A percentile compares a stretch with the other conserved stretches of the same genome.
phyloP scores from a whole-genome alignment of 2,888 invertebrate species.

The Coecobrya sp. region DNA sequence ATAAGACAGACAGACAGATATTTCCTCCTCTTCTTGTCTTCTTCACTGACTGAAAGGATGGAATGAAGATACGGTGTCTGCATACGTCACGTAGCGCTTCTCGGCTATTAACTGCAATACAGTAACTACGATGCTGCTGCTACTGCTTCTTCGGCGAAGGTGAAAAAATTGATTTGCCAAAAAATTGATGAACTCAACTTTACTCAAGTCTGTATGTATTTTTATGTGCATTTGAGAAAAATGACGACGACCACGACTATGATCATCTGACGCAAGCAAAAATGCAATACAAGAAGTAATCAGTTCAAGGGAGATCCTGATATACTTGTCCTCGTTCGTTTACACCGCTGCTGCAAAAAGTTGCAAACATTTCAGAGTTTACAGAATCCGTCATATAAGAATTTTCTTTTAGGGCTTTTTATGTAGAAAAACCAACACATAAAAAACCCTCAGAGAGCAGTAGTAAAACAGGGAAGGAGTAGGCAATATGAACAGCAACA shows the following conservation, averaged over 20 bases:
- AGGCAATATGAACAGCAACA: neutral
- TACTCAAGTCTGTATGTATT: neutral
- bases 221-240: neutral
- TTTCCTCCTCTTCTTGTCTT: neutral
- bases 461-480: neutral
- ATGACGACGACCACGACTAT: neutral
- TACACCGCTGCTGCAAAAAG: constrained; percentile 24
- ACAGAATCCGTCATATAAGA: neutral
- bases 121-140: too few relatives aligned
- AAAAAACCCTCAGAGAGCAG: too few relatives aligned
- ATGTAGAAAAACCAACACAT: neutral
- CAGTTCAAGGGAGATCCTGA: constrained; percentile 65
- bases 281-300: constrained; percentile 35
- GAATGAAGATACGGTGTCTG: neutral
- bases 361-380: constrained; percentile 14
- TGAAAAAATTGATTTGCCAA: constrained; percentile 29
- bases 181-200: constrained; percentile 42
- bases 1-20: neutral
- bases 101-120: too few relatives aligned
- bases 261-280: constrained; percentile 40
- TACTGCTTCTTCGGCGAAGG: neutral
- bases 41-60: neutral
- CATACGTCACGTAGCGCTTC: neutral
- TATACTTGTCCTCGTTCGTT: constrained; percentile 49
- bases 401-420: neutral